Conservation (phyloP, 2,797 vertebrate genomes). For the Amniataba percoides region DNA sequence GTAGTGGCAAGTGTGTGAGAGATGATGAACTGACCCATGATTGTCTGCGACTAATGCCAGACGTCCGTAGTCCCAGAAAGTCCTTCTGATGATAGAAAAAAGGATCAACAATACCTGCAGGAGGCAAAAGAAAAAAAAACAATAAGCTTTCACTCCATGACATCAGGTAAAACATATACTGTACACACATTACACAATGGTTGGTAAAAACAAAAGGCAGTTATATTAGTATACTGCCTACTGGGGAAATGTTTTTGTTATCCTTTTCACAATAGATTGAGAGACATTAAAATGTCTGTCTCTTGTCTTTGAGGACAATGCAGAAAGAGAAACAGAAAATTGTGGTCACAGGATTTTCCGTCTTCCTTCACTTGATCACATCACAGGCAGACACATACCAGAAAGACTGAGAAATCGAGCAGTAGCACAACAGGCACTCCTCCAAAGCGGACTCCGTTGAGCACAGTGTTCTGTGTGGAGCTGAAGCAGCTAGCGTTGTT, state of each 20-base stretch:
- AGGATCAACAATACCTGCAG: slow-evolving; percentile 87
- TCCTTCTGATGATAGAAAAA: slow-evolving; percentile 92
- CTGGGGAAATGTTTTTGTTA: neutral
- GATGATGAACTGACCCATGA: slow-evolving; percentile 79
- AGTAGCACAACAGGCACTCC: slow-evolving; percentile 93
- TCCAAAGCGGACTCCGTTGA: slow-evolving; percentile 90
- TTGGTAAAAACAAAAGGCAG: neutral
- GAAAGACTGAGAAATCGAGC: slow-evolving; percentile 90
- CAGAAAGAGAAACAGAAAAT: slow-evolving; percentile 5
- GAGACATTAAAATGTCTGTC: neutral
- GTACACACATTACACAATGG: neutral
- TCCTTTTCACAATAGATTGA: neutral
- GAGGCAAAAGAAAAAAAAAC: neutral
- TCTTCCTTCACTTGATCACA: slow-evolving; percentile 1
- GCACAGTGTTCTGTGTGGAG: slow-evolving; percentile 86
- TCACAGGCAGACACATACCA: slow-evolving; percentile 80
- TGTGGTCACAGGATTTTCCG: neutral
- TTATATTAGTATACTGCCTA: neutral
- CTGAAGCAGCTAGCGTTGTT: slow-evolving; percentile 88
- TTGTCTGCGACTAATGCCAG: slow-evolving; percentile 92
- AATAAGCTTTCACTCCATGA: neutral
- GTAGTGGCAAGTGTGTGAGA: neutral
- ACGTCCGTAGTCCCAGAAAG: slow-evolving; percentile 95
- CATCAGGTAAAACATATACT: neutral
- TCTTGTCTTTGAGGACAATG: neutral